Conservation (phyloP, 2,797 vertebrate genomes). For the Myripristis murdjan region DNA sequence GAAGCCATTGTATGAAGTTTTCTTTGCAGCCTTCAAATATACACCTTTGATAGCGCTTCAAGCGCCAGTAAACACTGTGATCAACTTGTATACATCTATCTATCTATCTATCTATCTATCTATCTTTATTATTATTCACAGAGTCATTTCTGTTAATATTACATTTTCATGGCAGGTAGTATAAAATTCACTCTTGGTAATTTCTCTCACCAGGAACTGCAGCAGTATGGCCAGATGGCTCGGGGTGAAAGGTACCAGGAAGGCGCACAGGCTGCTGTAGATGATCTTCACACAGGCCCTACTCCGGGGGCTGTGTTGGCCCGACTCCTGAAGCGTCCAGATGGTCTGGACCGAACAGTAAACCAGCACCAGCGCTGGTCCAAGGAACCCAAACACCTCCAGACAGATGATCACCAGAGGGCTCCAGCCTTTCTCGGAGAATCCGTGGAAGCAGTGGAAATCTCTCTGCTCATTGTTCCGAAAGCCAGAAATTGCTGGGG, state of each 20-base stretch:
- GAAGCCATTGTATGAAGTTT: too few relatives aligned
- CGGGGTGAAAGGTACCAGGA: slow-evolving; percentile 92
- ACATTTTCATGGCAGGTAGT: too few relatives aligned
- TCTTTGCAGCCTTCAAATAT: too few relatives aligned
- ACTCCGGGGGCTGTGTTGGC: slow-evolving; percentile 52
- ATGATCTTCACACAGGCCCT: slow-evolving; percentile 86
- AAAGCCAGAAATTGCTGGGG: slow-evolving; percentile 78
- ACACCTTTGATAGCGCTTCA: too few relatives aligned
- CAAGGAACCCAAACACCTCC: slow-evolving; percentile 90
- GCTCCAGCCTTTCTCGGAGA: slow-evolving; percentile 85
- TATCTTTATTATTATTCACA: too few relatives aligned
- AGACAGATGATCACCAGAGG: slow-evolving; percentile 80
- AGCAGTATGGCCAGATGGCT: slow-evolving; percentile 90
- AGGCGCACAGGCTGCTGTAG: slow-evolving; percentile 88
- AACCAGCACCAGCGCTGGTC: slow-evolving; percentile 84
- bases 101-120: too few relatives aligned
- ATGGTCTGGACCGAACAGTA: slow-evolving; percentile 88
- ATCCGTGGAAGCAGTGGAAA: slow-evolving; percentile 87
- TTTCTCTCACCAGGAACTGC: slow-evolving; percentile 88
- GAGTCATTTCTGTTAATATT: too few relatives aligned
- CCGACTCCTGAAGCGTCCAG: slow-evolving; percentile 73
- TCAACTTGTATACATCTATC: too few relatives aligned
- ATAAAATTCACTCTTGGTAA: not conserved
- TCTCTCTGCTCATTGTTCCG: accelerated
- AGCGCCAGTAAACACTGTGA: too few relatives aligned